These are phyloP conservation scores for Neelides sp. DNA, from an alignment of 1,140 invertebrate species.

Conservation along the genomic window DNA sequence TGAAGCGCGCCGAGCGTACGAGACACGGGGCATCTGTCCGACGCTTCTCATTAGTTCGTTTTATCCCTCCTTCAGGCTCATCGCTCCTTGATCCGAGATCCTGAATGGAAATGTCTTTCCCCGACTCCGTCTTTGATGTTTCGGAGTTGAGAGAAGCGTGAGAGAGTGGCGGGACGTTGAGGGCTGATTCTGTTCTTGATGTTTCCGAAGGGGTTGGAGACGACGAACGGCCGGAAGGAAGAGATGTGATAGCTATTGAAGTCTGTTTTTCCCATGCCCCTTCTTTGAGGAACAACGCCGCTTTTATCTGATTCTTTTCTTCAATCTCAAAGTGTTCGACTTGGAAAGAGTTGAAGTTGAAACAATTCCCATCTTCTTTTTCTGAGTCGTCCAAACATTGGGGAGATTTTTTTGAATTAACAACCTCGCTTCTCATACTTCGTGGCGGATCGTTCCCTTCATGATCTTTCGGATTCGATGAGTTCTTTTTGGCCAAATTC, in stretches of 20 bases:
- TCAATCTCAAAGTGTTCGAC: too few species aligned
- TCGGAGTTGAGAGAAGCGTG: conserved; percentile 23
- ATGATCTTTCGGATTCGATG: too few species aligned
- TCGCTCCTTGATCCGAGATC: not conserved
- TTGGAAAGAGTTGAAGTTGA: conserved; percentile 1
- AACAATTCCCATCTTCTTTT: too few species aligned
- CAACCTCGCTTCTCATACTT: too few species aligned
- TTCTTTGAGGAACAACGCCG: too few species aligned
- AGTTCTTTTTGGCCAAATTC: too few species aligned
- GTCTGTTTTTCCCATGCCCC: too few species aligned
- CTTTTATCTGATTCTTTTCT: too few species aligned
- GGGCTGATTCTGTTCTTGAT: conserved; percentile 23
- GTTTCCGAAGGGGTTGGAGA: conserved; percentile 24
- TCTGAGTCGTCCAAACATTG: too few species aligned
- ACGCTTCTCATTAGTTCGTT: not conserved
- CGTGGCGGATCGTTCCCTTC: too few species aligned
- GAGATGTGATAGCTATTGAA: conserved; percentile 1
- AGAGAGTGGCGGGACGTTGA: conserved; percentile 19
- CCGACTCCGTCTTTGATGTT: conserved; percentile 24
- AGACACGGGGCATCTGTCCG: not conserved
- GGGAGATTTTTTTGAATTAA: too few species aligned
- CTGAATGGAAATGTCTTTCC: not conserved
- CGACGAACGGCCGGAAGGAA: conserved; percentile 5
- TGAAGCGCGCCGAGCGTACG: not conserved
- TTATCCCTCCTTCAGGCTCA: too few species aligned